These are phyloP conservation scores for Podilymbus podiceps DNA, from an alignment of 2,113 vertebrate genomes.

Conservation along the genomic window DNA sequence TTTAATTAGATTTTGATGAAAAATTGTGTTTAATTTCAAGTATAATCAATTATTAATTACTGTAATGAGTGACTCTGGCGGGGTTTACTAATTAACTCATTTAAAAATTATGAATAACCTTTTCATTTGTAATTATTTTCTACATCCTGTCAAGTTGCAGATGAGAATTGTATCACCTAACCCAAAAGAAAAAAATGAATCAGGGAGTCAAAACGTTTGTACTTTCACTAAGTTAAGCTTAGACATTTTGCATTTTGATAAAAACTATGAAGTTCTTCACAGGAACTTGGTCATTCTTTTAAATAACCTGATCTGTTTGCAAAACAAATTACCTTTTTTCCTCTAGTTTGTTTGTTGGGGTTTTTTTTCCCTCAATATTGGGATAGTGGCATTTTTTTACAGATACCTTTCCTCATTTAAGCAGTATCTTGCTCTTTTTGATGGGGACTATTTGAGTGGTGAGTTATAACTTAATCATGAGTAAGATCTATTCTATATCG, in stretches of 20 bases:
- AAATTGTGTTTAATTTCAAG: slow-evolving; percentile 98
- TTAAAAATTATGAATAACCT: slow-evolving; percentile 95
- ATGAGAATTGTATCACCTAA: slow-evolving; percentile 65
- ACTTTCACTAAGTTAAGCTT: background rate
- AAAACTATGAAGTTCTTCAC: background rate
- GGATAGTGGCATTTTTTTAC: background rate
- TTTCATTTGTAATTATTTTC: slow-evolving; percentile 85
- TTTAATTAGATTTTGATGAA: slow-evolving; percentile 99
- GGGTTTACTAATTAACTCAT: slow-evolving; percentile 97
- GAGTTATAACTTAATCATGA: background rate
- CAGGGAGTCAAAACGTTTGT: background rate
- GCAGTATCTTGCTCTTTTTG: background rate
- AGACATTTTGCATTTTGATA: background rate
- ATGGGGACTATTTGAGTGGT: background rate
- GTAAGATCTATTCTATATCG: background rate
- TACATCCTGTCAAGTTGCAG: slow-evolving; percentile 74
- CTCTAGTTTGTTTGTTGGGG: background rate
- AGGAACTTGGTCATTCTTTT: background rate
- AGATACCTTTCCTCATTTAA: background rate
- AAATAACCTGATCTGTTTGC: background rate
- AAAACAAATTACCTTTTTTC: background rate
- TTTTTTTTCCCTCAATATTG: no score
- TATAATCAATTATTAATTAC: slow-evolving; percentile 98
- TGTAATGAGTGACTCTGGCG: slow-evolving; percentile 89
- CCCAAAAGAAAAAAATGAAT: background rate